Evolutionary conservation across 2,888 invertebrate species (phyloP).

Genomic region (Pachymerium ferrugineum): DNA sequence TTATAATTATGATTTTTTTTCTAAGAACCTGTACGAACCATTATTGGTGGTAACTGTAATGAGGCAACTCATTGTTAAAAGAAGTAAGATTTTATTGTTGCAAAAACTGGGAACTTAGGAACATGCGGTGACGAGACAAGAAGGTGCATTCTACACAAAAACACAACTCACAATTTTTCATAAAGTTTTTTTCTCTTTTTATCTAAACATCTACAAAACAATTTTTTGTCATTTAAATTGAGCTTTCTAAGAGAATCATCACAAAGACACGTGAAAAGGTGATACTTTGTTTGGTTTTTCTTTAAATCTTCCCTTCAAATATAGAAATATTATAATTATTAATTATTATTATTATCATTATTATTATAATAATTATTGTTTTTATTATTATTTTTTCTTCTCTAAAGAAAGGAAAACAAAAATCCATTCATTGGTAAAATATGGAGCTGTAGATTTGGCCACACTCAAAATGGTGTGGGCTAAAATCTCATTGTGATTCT

Average conservation of each 20-base stretch:
- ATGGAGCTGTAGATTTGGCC: slow-evolving; percentile 12
- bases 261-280: slow-evolving; percentile 25
- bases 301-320: neutral
- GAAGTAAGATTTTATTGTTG: no score
- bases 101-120: neutral
- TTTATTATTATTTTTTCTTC: neutral
- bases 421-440: slow-evolving; percentile 19
- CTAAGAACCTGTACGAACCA: neutral
- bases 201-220: slow-evolving; percentile 23
- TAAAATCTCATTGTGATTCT: slow-evolving; percentile 21
- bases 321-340: slow-evolving; percentile 9
- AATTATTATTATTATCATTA: neutral
- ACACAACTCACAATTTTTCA: slow-evolving; percentile 14
- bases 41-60: neutral
- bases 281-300: neutral
- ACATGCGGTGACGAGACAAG: slow-evolving; percentile 25
- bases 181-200: neutral
- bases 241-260: slow-evolving; percentile 27
- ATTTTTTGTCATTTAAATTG: neutral
- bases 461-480: neutral
- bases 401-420: neutral
- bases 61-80: no score
- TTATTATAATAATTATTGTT: neutral
- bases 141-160: slow-evolving; percentile 24
- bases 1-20: neutral